Conservation (phyloP, 2,888 invertebrate species). For the Cephalotes varians region DNA sequence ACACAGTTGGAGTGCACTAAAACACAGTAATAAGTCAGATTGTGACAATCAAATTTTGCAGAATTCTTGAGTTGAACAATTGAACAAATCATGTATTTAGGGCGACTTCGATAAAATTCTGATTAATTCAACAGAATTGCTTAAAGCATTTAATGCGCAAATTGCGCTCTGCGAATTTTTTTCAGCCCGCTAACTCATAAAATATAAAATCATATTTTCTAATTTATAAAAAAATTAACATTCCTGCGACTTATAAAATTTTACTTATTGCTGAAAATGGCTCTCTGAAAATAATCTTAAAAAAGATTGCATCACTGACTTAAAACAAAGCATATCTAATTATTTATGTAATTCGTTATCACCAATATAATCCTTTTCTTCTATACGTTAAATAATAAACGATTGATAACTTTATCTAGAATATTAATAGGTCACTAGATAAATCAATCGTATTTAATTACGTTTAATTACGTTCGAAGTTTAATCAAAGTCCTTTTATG, state of each 20-base stretch:
- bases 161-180: no score
- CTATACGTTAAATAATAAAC: background rate
- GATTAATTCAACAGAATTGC: background rate
- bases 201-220: no score
- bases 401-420: background rate
- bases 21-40: constrained; percentile 19
- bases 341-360: background rate
- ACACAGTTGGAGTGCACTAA: constrained; percentile 95
- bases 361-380: background rate
- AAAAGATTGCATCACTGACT: no score
- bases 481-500: no score
- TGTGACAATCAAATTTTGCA: constrained; percentile 11
- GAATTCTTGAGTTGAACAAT: background rate
- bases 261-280: no score
- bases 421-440: background rate
- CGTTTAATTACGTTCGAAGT: background rate
- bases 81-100: constrained; percentile 3
- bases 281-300: no score
- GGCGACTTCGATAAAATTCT: background rate
- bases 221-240: no score
- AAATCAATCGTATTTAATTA: background rate
- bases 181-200: no score
- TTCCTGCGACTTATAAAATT: no score
- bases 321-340: background rate
- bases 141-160: no score